Base-by-base conservation (phyloP, 1,140 invertebrate genomes). In the Drosophila novamexicana region DNA sequence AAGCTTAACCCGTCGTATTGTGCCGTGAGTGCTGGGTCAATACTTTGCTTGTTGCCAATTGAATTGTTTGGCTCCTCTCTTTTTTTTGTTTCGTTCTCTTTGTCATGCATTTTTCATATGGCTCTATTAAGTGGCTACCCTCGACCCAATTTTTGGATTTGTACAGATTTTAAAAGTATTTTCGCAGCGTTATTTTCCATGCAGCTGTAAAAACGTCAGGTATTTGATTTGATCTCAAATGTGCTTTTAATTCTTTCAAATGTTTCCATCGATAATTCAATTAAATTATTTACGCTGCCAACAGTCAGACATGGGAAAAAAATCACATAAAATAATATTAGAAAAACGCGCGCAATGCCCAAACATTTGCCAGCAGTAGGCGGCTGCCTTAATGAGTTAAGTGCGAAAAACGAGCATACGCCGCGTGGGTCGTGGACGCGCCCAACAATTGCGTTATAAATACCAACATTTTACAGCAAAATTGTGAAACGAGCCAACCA, bases 321-420 rank as follows among this genome's bases (percentile, higher is more conserved):
- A 64, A 52, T 37, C 29, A 52, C 14, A 37, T 62, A 42, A 71
- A 59, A 79, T 22, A 62, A 65, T 72, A 73, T 75, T 70, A 37
- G 22, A 37, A 63, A 36, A 72, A 70, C 49, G 67, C 22, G 63
- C 70, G 47, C 71, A 66, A 68, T 76, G 64, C 7, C 40, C 53
- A 74, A 80, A 71, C 68, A 76, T 67, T 57, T 75, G 54, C 47
- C 37, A 50, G 45, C 71, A 59, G 58, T 65, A 40, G 72, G 50
- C 74, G 54, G 49, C 50, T 39, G 61, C 61, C 64, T 81, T 84
- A 89, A 89, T 89, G 84, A 84, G 80, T 72, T 75, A 89, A 78
- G 83, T 88, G 84, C 71, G 80, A 89, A 89, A 89, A 89, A 89
- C 84, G 70, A 71, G 75, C 65, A 89, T 78, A 89, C 84, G 75